phyloP scores from a whole-genome alignment of 2,888 invertebrate species.

The Gortyna flavago region DNA sequence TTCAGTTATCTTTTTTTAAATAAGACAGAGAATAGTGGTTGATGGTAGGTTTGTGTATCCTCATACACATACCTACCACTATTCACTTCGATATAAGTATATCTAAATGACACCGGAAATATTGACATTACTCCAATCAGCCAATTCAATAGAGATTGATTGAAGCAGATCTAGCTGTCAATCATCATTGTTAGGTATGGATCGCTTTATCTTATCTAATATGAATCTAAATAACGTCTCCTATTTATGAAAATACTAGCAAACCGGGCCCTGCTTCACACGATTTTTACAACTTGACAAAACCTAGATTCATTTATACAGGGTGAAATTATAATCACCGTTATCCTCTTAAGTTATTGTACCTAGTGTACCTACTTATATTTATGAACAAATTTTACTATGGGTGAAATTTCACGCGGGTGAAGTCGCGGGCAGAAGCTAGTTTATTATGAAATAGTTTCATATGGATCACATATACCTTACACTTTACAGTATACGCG shows the following conservation, averaged over 20 bases:
- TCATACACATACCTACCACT: too few species aligned
- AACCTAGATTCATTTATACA: not conserved
- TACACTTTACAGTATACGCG: too few species aligned
- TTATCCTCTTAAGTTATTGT: too few species aligned
- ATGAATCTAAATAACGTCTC: not conserved
- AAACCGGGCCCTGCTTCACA: not conserved
- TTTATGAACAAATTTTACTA: too few species aligned
- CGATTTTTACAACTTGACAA: not conserved
- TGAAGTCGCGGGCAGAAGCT: too few species aligned
- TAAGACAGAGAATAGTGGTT: too few species aligned
- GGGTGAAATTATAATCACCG: too few species aligned
- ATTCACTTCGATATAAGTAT: not conserved
- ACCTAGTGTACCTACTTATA: too few species aligned
- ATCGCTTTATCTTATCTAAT: conserved; percentile 2
- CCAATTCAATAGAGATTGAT: conserved; percentile 39
- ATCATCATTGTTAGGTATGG: conserved; percentile 32
- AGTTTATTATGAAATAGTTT: not conserved
- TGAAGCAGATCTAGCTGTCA: conserved; percentile 30
- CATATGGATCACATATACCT: too few species aligned
- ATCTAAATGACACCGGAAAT: conserved; percentile 36
- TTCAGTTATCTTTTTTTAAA: too few species aligned
- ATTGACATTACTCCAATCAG: conserved; percentile 30
- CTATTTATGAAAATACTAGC: not conserved
- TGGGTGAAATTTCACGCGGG: too few species aligned
- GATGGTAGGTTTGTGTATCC: too few species aligned